A percentile compares a stretch with the other conserved stretches of the same genome.
phyloP scores from a whole-genome alignment of 2,113 vertebrate genomes.

The Emydura subglobosa region DNA sequence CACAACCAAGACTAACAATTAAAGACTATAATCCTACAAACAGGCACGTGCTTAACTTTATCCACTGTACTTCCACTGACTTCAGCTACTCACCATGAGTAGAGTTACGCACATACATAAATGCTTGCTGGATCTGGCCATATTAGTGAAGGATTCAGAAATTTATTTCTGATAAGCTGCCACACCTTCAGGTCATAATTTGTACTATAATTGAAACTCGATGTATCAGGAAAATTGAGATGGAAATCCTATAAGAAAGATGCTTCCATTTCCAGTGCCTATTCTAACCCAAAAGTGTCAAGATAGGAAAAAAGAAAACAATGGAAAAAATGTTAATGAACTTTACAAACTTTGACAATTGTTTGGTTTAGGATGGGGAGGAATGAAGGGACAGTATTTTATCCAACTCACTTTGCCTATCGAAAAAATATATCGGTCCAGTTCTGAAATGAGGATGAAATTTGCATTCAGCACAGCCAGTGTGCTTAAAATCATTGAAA shows the following conservation, averaged over 20 bases:
- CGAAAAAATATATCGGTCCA: neutral
- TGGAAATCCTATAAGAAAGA: neutral
- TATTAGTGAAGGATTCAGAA: neutral
- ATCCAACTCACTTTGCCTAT: neutral
- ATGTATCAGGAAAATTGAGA: neutral
- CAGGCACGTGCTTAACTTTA: neutral
- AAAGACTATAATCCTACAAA: neutral
- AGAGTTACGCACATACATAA: neutral
- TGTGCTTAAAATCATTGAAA: neutral
- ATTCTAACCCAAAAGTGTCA: neutral
- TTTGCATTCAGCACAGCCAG: neutral
- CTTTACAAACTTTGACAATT: neutral
- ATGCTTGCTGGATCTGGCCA: neutral
- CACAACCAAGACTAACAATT: neutral
- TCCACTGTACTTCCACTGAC: neutral
- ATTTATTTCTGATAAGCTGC: neutral
- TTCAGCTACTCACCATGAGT: neutral
- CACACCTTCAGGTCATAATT: neutral
- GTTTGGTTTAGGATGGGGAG: neutral
- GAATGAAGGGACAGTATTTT: neutral
- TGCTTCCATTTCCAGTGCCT: neutral
- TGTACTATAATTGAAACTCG: neutral
- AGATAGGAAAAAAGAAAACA: neutral
- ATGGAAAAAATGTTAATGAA: neutral
- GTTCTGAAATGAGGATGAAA: neutral